These are phyloP conservation scores for Argyrosomus regius DNA, from an alignment of 2,797 vertebrate genomes.

Conservation along the genomic window DNA sequence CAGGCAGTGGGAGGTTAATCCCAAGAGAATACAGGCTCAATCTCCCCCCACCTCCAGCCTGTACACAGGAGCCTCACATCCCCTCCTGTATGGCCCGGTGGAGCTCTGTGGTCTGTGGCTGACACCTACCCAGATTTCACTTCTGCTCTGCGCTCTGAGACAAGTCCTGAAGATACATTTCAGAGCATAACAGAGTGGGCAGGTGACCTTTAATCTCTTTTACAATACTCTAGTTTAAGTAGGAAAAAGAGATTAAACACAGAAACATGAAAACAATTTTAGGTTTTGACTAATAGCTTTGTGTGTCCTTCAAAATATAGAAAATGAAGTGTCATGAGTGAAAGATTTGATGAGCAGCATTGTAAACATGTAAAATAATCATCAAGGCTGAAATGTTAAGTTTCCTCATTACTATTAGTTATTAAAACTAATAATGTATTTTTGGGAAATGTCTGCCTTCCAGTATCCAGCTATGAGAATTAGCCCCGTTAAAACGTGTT, in stretches of 20 bases:
- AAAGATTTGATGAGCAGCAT: constrained; percentile 35
- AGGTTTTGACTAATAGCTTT: constrained; percentile 4
- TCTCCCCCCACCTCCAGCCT: constrained; percentile 75
- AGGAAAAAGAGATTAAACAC: constrained; percentile 13
- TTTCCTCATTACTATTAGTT: constrained; percentile 35
- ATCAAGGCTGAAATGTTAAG: constrained; percentile 39
- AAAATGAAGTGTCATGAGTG: constrained; percentile 6
- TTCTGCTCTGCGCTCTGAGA: constrained; percentile 37
- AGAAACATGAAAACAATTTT: background rate
- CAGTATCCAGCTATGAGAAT: constrained; percentile 52
- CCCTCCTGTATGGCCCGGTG: constrained; percentile 50
- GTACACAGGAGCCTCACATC: constrained; percentile 67
- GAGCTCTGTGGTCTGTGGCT: constrained; percentile 47
- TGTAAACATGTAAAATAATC: constrained; percentile 45
- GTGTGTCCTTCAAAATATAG: constrained; percentile 24
- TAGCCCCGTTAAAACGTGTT: constrained; percentile 59
- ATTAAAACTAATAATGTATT: constrained; percentile 47
- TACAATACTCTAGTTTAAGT: constrained; percentile 31
- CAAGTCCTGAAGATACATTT: constrained; percentile 22
- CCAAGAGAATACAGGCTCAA: constrained; percentile 78
- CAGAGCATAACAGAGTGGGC: constrained; percentile 8
- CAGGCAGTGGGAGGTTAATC: constrained; percentile 82
- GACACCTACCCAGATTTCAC: constrained; percentile 64
- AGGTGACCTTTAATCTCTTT: constrained; percentile 35
- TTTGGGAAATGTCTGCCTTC: constrained; percentile 46